Evolutionary conservation across 2,888 invertebrate species (phyloP).

Genomic region (Rugalucina vietnamica): DNA sequence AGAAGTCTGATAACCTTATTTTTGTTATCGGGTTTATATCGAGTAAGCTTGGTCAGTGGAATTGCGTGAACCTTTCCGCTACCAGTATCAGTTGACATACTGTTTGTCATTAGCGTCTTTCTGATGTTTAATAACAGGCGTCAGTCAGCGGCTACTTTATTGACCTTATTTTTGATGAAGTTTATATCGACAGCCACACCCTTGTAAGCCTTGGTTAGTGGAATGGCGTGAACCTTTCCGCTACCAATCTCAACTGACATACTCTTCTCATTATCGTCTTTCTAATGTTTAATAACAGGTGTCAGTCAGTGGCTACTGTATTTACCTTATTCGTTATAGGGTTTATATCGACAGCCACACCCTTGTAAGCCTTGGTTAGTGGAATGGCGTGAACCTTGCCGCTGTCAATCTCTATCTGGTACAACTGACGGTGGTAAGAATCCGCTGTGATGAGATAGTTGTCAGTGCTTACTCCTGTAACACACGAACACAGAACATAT

Average conservation of each 20-base stretch:
- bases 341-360: slow-evolving; percentile 93
- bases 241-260: slow-evolving; percentile 91
- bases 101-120: no score
- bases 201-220: slow-evolving; percentile 85
- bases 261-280: no score
- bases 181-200: slow-evolving; percentile 94
- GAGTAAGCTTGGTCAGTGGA: slow-evolving; percentile 84
- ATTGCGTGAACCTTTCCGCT: slow-evolving; percentile 70
- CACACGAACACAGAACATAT: no score
- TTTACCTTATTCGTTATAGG: slow-evolving; percentile 87
- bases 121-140: no score
- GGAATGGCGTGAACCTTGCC: slow-evolving; percentile 71
- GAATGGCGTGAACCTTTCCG: slow-evolving; percentile 69
- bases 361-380: slow-evolving; percentile 86
- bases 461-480: slow-evolving; percentile 66
- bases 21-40: slow-evolving; percentile 92
- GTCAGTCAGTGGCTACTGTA: no score
- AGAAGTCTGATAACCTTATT: no score
- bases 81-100: no score
- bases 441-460: slow-evolving; percentile 80
- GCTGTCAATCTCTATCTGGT: slow-evolving; percentile 91
- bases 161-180: slow-evolving; percentile 87
- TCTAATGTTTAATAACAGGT: no score
- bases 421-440: slow-evolving; percentile 88
- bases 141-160: no score